These are phyloP conservation scores for Pogonophryne albipinna DNA, from an alignment of 2,797 vertebrate species.

Conservation along the genomic window DNA sequence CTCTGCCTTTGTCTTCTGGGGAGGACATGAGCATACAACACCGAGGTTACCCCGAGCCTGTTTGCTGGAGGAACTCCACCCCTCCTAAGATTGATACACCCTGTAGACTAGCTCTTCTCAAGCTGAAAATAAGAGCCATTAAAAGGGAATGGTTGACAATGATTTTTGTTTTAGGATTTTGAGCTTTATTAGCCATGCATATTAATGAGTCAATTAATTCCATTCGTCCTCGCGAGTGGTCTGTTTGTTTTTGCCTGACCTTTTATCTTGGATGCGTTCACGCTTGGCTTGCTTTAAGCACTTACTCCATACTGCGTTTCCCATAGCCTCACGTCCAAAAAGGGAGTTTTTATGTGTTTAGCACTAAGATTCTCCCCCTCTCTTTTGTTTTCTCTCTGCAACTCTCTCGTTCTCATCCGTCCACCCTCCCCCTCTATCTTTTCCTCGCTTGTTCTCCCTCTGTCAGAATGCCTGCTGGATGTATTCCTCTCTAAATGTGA, in stretches of 20 bases:
- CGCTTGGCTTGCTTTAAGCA: constrained; percentile 88
- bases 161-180: constrained; percentile 87
- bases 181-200: constrained; percentile 91
- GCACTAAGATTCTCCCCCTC: constrained; percentile 76
- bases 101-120: constrained; percentile 84
- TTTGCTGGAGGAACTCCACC: constrained; percentile 79
- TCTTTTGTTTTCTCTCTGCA: constrained; percentile 82
- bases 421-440: constrained; percentile 75
- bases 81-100: constrained; percentile 85
- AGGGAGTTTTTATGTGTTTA: constrained; percentile 86
- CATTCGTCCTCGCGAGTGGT: constrained; percentile 90
- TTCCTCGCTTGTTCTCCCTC: constrained; percentile 53
- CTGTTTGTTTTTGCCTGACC: constrained; percentile 93
- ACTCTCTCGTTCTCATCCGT: constrained; percentile 60
- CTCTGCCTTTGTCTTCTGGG: constrained; percentile 89
- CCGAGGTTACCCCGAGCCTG: constrained; percentile 85
- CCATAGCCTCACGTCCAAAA: constrained; percentile 82
- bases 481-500: constrained; percentile 81
- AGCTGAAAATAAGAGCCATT: constrained; percentile 90
- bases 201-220: constrained; percentile 95
- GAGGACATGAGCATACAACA: constrained; percentile 86
- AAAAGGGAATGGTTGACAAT: constrained; percentile 86
- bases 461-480: constrained; percentile 81
- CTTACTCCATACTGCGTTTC: constrained; percentile 87
- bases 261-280: constrained; percentile 91